Conservation (phyloP, 2,888 invertebrate genomes). For the Palloptera scutellata region DNA sequence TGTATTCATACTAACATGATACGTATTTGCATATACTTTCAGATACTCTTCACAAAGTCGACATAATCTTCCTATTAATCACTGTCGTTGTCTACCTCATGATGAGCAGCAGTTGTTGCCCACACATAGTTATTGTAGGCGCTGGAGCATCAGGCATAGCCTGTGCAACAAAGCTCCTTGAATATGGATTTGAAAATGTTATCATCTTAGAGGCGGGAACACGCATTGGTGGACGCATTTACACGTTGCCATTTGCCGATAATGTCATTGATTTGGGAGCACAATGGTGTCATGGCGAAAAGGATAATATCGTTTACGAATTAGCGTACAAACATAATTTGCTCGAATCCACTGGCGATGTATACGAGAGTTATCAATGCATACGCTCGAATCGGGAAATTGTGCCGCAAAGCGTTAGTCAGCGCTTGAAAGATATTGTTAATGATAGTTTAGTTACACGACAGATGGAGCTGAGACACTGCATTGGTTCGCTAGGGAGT, state of each 20-base stretch:
- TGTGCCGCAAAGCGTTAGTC: constrained; percentile 60
- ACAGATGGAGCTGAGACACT: constrained; percentile 56
- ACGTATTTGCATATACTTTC: too few relatives aligned
- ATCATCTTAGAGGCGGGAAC: constrained; percentile 71
- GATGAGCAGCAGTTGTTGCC: constrained; percentile 20
- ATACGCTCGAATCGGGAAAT: constrained; percentile 62
- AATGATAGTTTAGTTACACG: constrained; percentile 62
- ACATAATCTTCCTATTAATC: too few relatives aligned
- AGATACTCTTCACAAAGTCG: too few relatives aligned
- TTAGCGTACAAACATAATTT: constrained; percentile 56
- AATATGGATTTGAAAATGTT: constrained; percentile 65
- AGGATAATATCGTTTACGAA: constrained; percentile 63
- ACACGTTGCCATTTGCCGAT: constrained; percentile 67
- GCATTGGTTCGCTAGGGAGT: constrained; percentile 58
- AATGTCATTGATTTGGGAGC: constrained; percentile 65
- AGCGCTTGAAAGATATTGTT: constrained; percentile 62
- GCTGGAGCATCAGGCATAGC: constrained; percentile 64
- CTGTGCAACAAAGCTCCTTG: constrained; percentile 63
- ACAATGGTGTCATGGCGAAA: constrained; percentile 64
- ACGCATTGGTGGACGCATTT: constrained; percentile 73
- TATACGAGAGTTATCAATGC: constrained; percentile 58
- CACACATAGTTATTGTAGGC: constrained; percentile 59
- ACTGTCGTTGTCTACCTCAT: not conserved
- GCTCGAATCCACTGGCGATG: constrained; percentile 58
- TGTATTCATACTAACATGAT: too few relatives aligned